Evolutionary conservation across 53 echinoderm and acorn worm genomes (phyloP), one percentile per base, ranked within the genome.

Genomic region (Holothuria scabra): DNA sequence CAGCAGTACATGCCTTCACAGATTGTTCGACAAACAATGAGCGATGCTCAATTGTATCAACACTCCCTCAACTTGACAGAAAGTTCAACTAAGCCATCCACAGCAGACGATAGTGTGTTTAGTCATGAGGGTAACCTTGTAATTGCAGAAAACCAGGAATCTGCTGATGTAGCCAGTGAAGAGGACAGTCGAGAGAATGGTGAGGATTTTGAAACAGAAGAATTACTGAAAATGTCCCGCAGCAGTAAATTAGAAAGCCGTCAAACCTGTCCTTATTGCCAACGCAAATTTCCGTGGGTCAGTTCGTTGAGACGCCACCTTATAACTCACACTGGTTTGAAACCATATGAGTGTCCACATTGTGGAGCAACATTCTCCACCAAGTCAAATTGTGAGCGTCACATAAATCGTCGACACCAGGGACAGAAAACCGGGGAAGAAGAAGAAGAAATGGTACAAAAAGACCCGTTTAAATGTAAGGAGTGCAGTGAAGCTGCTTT

Each of bases 371-470:
- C 86, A 74, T 97, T 97, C 89, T 97, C 99, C 12, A 97, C 99
- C 28, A 97, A 97, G 82, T 97, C 99, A 62, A 97, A 97, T 86
- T 97, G 99, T 25, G 99, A 97, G 78, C 80, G 99, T 12, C 99
- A 97, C 87, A 97, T 97, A 57, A 92, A 95, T 49, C 86, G 99
- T 63, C 86, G 94, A 60, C 99, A 97, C 63, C 90, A 92, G 65
- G 81, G 81, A 20, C 60, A 59, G 60, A 80, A 80, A n/a, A 58
- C 32, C 23, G 61, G 62, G 19, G 67, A 81, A n/a, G 79, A 60
- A n/a, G 67, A 81, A 4, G 66, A 37, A 5, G 18, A 26, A 5
- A 22, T 32, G 24, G n/a, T 34, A 3, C 78, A 81, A 55, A 92
- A 92, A 37, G 82, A 90, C 21, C 92, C 95, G 1, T 95, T 92